Base-by-base conservation (phyloP, 2,113 vertebrate genomes). In the Trematomus loennbergii region DNA sequence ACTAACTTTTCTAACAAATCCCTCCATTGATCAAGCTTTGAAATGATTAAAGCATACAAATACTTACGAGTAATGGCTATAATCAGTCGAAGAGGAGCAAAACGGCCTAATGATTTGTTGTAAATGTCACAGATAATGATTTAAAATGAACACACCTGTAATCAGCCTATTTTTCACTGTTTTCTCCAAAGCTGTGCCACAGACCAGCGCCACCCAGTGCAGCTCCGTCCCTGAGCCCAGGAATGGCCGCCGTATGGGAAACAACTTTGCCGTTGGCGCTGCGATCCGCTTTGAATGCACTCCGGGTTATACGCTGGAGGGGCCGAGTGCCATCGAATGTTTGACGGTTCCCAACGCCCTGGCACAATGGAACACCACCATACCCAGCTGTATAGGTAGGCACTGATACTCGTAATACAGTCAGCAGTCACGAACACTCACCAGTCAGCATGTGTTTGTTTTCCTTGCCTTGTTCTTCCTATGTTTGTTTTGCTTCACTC, bases 141-240 rank as follows among this genome's bases (percentile, higher is more conserved):
- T 48, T 4, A 16, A 48, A 53, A 49, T 18, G 36, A 29, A 29
- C 54, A 2, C 74, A 64, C 36, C 50, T 70, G 2, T 57, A 72
- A 81, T 78, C 8, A 52, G 15, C 18, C 11, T 45, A 3, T 49
- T 25, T 74, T 9, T 59, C 20, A 52, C 33, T 29, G 40, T 12
- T 59, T 46, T 33, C 64, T 60, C 20, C 49, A 12, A 71, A 99
- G 98, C 98, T 20, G 98, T 99, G 22, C 98, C 98, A 0, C 94
- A 96, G 61, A 99, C 98, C 82, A 99, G 98, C 0, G 96, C 97
- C 76, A 98, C 97, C 0, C 98, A 99, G 89, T 99, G 98, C 95
- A 98, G 96, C 94, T 99, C 98, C 0, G 96, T 99, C 46, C 98
- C 98, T 0, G 98, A 99, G 89, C 98, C 98, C 0, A 96, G 97